Conservation (phyloP, 2,797 vertebrate species). For the Carduelis carduelis region DNA sequence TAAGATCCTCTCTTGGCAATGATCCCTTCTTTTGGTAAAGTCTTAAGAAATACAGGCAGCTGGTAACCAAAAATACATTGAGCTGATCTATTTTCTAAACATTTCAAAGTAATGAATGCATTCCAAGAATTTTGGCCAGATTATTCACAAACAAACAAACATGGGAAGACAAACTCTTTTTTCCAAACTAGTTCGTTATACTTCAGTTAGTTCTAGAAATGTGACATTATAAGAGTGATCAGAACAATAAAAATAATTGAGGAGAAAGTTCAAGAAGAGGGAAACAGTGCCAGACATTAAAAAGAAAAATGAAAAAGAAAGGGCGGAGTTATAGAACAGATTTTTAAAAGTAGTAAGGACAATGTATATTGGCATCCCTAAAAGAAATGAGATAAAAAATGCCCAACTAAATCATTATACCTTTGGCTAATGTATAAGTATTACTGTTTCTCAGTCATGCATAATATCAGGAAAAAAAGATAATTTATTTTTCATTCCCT, state of each 20-base stretch:
- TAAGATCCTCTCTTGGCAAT: neutral
- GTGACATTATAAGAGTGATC: neutral
- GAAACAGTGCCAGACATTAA: neutral
- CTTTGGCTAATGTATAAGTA: neutral
- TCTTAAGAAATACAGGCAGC: neutral
- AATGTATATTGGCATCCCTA: neutral
- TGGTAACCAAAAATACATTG: neutral
- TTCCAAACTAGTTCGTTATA: neutral
- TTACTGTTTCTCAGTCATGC: neutral
- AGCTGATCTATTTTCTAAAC: neutral
- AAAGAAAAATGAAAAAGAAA: neutral
- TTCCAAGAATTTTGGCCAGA: neutral
- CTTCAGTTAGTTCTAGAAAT: neutral
- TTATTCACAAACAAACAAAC: neutral
- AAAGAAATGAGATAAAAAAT: neutral
- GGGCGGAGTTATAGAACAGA: neutral
- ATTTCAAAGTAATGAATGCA: neutral
- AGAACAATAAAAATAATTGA: neutral
- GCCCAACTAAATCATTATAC: neutral
- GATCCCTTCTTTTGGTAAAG: neutral
- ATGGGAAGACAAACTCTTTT: neutral
- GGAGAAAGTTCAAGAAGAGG: neutral
- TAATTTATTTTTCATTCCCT: neutral
- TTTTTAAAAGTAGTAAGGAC: neutral
- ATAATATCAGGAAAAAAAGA: neutral